These are phyloP conservation scores for Globia sparganii DNA, from an alignment of 2,888 invertebrate genomes.

Conservation along the genomic window DNA sequence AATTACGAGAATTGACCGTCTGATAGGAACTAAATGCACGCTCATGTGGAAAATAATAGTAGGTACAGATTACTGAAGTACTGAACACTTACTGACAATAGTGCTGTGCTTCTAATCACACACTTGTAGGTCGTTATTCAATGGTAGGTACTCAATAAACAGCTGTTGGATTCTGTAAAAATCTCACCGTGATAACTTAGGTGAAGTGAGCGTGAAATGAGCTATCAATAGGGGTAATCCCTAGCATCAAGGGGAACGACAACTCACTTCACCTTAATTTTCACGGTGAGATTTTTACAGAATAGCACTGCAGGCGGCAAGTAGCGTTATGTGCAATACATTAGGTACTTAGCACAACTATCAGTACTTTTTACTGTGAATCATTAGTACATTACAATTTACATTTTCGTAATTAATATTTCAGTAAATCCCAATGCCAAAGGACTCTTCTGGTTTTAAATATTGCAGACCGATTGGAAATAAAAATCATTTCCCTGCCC, in stretches of 20 bases:
- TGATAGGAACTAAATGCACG: neutral
- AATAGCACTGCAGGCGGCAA: no score
- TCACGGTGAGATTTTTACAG: no score
- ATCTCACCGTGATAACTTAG: no score
- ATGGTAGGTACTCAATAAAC: conserved; percentile 1
- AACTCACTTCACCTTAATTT: no score
- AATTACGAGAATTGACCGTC: no score
- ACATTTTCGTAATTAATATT: neutral
- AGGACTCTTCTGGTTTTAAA: neutral
- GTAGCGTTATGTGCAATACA: neutral
- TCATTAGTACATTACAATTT: neutral
- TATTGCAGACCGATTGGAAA: neutral
- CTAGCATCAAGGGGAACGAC: no score
- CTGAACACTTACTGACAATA: neutral
- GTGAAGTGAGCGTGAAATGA: no score
- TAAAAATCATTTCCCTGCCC: neutral
- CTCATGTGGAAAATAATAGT: neutral
- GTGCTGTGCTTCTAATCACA: conserved; percentile 1
- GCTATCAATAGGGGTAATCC: no score
- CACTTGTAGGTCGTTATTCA: neutral
- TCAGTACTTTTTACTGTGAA: neutral
- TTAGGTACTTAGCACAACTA: neutral
- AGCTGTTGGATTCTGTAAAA: no score
- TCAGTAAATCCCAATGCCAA: neutral
- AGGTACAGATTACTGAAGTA: neutral